Evolutionary conservation across 2,797 vertebrate genomes (phyloP).

Genomic region (Melanitta fusca): DNA sequence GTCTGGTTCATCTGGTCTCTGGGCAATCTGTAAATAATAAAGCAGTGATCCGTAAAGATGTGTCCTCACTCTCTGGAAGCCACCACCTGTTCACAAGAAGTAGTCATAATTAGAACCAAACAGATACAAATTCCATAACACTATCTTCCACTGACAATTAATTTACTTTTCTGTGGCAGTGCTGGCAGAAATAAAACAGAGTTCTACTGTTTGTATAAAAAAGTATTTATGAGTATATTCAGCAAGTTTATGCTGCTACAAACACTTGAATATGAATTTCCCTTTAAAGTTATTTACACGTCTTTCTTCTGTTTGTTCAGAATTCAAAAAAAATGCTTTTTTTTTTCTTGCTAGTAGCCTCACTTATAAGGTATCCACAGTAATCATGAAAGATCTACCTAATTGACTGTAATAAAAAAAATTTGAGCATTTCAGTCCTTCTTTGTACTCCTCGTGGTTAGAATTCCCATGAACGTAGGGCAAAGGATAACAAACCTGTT

Average conservation of each 20-base stretch:
- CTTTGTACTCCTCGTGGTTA: background rate
- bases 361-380: background rate
- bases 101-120: background rate
- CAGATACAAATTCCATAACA: background rate
- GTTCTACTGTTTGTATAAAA: background rate
- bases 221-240: background rate
- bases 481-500: constrained; percentile 84
- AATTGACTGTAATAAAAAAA: background rate
- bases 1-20: constrained; percentile 97
- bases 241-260: background rate
- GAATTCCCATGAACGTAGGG: background rate
- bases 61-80: constrained; percentile 94
- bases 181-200: background rate
- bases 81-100: constrained; percentile 85
- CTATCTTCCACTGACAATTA: background rate
- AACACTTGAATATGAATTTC: background rate
- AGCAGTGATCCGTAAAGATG: constrained; percentile 95
- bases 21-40: constrained; percentile 96
- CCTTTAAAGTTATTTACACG: background rate
- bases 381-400: background rate
- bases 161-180: background rate
- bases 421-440: background rate
- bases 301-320: background rate
- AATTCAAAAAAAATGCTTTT: accelerated
- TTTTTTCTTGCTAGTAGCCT: background rate